phyloP scores from a whole-genome alignment of 53 echinoderm and acorn worm species.

The Echinometra lucunter region DNA sequence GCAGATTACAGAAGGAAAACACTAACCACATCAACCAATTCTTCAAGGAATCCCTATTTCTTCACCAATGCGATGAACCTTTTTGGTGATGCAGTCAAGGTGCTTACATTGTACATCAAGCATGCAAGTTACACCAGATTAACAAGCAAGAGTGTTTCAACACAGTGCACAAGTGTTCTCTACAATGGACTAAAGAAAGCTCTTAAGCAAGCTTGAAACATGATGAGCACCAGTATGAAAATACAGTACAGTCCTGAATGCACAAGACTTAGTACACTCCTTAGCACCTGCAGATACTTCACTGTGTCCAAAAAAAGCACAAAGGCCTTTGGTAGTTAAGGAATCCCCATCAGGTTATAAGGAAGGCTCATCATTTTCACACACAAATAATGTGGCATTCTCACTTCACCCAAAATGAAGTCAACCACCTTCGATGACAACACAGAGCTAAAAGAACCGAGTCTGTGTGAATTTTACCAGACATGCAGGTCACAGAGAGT shows the following conservation, averaged over 20 bases:
- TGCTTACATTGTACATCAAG: not conserved
- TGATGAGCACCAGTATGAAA: not conserved
- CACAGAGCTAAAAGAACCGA: not conserved
- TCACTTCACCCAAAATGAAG: not conserved
- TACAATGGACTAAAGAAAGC: not conserved
- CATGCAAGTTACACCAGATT: not conserved
- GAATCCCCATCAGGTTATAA: not conserved
- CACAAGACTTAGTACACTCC: not conserved
- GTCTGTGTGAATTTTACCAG: not conserved
- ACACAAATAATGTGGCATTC: constrained; percentile 10
- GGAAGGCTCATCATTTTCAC: not conserved
- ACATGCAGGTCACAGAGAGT: not conserved
- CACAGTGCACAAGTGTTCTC: not conserved
- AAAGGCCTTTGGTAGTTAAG: constrained; percentile 8
- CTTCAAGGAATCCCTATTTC: no score
- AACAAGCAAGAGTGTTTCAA: not conserved
- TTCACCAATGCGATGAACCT: no score
- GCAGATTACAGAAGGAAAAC: no score
- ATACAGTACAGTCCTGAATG: not conserved
- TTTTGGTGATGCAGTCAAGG: no score
- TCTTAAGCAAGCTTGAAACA: not conserved
- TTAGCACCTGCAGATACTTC: not conserved
- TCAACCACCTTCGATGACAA: not conserved
- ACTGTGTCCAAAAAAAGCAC: not conserved
- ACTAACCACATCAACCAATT: no score